Conservation (phyloP, 1,140 invertebrate species). For the Ceratina calcarata region DNA sequence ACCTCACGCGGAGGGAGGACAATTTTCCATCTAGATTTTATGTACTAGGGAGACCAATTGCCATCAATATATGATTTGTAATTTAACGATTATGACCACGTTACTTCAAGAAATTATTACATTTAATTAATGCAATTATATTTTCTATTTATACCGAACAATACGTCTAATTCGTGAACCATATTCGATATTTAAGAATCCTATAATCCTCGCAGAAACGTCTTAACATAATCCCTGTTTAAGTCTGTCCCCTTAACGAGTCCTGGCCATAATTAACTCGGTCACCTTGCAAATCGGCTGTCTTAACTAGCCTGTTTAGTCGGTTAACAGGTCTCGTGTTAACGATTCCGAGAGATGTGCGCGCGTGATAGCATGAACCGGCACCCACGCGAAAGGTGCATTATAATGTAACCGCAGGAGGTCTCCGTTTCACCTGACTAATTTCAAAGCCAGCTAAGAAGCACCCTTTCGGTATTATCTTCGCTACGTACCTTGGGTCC, state of each 20-base stretch:
- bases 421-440: conserved; percentile 36
- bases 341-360: conserved; percentile 27
- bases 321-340: conserved; percentile 57
- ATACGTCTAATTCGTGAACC: too few species aligned
- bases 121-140: too few species aligned
- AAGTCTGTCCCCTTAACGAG: not conserved
- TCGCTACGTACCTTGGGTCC: not conserved
- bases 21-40: not conserved
- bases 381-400: conserved; percentile 21
- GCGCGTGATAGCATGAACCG: not conserved
- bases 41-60: not conserved
- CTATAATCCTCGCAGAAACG: not conserved
- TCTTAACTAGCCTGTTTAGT: conserved; percentile 37
- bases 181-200: too few species aligned
- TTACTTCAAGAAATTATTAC: not conserved
- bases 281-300: too few species aligned
- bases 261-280: conserved; percentile 20
- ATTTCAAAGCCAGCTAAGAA: conserved; percentile 24
- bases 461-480: conserved; percentile 47
- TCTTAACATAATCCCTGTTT: conserved; percentile 13
- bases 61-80: not conserved
- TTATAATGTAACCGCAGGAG: conserved; percentile 9
- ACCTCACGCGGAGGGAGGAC: not conserved
- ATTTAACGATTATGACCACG: not conserved
- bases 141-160: too few species aligned